These are phyloP conservation scores for Drosophila demipolita DNA, from an alignment of 2,888 invertebrate genomes.

Conservation along the genomic window DNA sequence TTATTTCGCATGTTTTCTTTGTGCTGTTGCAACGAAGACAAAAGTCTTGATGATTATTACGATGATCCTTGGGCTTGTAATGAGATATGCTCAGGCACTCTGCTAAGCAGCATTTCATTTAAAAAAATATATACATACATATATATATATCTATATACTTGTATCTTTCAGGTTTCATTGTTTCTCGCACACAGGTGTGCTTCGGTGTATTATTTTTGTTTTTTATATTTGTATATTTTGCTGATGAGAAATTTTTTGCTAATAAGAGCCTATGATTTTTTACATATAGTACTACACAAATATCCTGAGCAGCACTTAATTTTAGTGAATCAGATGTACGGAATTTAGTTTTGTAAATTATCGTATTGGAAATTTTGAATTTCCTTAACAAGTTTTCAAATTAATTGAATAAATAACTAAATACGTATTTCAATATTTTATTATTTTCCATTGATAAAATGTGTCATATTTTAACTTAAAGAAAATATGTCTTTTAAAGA, in stretches of 20 bases:
- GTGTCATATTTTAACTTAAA: not conserved
- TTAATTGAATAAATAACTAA: not conserved
- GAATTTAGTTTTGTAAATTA: not conserved
- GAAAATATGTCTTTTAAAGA: not conserved
- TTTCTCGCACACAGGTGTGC: constrained; percentile 39
- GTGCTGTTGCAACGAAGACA: constrained; percentile 43
- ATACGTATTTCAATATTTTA: not conserved
- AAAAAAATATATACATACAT: not conserved
- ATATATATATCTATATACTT: constrained; percentile 1
- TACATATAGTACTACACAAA: not conserved
- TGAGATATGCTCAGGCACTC: constrained; percentile 64
- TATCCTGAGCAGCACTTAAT: not conserved
- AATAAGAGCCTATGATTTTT: not conserved
- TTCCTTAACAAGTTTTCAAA: not conserved
- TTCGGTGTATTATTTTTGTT: constrained; percentile 2
- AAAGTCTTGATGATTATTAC: constrained; percentile 58
- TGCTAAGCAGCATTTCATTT: constrained; percentile 57
- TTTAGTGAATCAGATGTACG: not conserved
- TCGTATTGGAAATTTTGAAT: not conserved
- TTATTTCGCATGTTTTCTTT: constrained; percentile 52
- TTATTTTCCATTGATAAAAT: not conserved
- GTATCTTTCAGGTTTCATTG: constrained; percentile 40
- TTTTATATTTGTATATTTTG: not conserved
- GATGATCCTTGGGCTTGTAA: constrained; percentile 71
- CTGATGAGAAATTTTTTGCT: constrained; percentile 23